phyloP scores from a whole-genome alignment of 2,797 vertebrate genomes.

The Momotus momota region DNA sequence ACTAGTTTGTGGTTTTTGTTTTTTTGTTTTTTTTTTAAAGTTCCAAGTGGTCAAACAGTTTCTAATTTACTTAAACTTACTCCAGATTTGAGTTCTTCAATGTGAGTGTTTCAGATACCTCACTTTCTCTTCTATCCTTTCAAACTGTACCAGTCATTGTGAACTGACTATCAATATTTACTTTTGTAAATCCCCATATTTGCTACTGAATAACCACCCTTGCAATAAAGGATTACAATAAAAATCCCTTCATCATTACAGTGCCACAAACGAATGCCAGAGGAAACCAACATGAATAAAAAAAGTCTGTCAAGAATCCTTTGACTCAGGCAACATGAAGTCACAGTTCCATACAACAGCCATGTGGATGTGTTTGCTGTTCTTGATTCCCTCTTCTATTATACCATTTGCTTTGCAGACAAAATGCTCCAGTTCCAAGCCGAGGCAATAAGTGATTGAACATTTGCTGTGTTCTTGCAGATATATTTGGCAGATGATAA shows the following conservation, averaged over 20 bases:
- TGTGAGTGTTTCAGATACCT: background rate
- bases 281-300: conserved; percentile 43
- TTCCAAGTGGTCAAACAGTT: background rate
- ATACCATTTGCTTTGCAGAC: conserved; percentile 37
- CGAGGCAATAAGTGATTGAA: conserved; percentile 15
- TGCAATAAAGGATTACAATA: conserved; percentile 17
- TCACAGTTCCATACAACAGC: background rate
- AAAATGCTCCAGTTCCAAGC: conserved; percentile 36
- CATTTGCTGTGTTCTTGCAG: conserved; percentile 47
- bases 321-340: conserved; percentile 8
- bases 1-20: background rate
- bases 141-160: background rate
- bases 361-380: background rate
- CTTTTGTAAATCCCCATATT: conserved; percentile 43
- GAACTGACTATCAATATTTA: conserved; percentile 51
- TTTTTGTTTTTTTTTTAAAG: background rate
- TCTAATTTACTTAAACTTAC: background rate
- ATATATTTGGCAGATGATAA: conserved; percentile 24
- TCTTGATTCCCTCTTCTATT: conserved; percentile 48
- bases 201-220: conserved; percentile 20
- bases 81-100: background rate
- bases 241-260: background rate
- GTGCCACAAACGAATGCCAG: conserved; percentile 12
- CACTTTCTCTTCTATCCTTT: conserved; percentile 53
- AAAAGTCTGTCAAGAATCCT: conserved; percentile 32